Evolutionary conservation across 1,140 invertebrate genomes (phyloP).

Genomic region (Chironomus tepperi): DNA sequence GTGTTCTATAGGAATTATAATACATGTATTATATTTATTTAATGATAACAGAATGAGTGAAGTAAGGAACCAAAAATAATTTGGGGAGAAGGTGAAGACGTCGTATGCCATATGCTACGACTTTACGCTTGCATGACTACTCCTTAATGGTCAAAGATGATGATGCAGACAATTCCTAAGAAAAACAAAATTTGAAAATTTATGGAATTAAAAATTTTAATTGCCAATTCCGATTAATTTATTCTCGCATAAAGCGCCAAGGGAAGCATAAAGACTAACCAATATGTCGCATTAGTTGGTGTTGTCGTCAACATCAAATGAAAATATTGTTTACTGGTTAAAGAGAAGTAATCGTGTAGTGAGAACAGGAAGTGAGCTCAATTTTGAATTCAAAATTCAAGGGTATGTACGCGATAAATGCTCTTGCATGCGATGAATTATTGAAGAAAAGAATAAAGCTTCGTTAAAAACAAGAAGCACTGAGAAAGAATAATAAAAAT

Average conservation of each 20-base stretch:
- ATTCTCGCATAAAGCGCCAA: background rate
- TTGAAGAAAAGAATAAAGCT: background rate
- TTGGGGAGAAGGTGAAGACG: background rate
- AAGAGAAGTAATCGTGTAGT: background rate
- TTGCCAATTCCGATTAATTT: slow-evolving; percentile 1
- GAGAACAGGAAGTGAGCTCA: slow-evolving; percentile 18
- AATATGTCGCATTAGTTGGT: too few species aligned
- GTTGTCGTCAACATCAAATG: too few species aligned
- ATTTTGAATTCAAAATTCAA: slow-evolving; percentile 17
- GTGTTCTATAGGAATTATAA: background rate
- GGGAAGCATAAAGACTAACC: too few species aligned
- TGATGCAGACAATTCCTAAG: background rate
- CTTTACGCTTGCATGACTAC: background rate
- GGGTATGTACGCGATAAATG: slow-evolving; percentile 20
- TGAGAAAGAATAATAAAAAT: background rate
- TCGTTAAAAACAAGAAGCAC: slow-evolving; percentile 12
- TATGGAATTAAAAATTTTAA: background rate
- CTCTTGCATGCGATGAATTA: slow-evolving; percentile 19
- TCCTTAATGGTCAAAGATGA: background rate
- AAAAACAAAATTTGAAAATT: background rate
- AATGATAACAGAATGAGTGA: background rate
- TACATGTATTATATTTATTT: background rate
- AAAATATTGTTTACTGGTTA: background rate
- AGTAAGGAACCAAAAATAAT: background rate
- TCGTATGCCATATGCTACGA: slow-evolving; percentile 5